Evolutionary conservation across 64 coral and sea anemone species (phyloP).

Genomic region (Porites australiensis): DNA sequence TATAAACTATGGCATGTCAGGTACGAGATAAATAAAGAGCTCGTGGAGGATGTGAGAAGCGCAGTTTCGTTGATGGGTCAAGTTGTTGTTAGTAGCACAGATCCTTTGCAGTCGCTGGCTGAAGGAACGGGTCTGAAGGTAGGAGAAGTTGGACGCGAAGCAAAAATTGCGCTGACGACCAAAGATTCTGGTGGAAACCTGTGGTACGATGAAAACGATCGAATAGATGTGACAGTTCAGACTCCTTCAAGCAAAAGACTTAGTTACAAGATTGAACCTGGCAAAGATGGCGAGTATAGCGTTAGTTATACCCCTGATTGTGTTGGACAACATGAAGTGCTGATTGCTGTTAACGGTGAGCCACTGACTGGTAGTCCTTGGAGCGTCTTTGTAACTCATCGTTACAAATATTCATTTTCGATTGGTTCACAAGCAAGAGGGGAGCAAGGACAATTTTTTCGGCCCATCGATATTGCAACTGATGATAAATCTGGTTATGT

Average conservation of each 20-base stretch:
- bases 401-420: not conserved
- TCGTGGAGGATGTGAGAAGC: not conserved
- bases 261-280: not conserved
- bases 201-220: conserved; percentile 8
- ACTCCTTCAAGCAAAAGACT: not conserved
- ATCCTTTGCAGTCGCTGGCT: not conserved
- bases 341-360: conserved; percentile 6
- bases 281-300: not conserved
- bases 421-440: not conserved
- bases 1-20: not conserved
- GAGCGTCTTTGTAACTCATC: not conserved
- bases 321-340: not conserved
- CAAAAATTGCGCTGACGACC: not conserved
- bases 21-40: not conserved
- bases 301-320: not conserved
- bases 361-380: not conserved
- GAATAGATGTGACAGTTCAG: not conserved
- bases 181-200: conserved; percentile 8
- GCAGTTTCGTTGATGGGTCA: not conserved
- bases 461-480: not conserved
- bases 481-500: not conserved
- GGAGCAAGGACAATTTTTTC: not conserved
- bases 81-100: conserved; percentile 20
- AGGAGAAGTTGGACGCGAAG: not conserved
- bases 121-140: not conserved